Evolutionary conservation across 2,113 vertebrate species (phyloP).

Genomic region (Heliornis fulica): DNA sequence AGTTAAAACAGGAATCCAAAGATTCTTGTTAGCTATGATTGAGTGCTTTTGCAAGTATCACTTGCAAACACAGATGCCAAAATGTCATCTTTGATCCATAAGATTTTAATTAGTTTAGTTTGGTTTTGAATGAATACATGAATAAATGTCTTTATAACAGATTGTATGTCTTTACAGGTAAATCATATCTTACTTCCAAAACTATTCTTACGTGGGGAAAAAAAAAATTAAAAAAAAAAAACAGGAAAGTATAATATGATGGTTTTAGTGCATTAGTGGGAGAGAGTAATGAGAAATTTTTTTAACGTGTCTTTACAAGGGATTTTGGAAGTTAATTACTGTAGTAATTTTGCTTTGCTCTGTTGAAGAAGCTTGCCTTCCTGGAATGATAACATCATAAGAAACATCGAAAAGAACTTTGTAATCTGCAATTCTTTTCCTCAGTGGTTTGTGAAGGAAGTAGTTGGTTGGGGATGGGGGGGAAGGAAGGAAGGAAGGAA

Average conservation of each 20-base stretch:
- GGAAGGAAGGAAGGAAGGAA: not conserved
- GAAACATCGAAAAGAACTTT: conserved; percentile 31
- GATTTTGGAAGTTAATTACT: conserved; percentile 10
- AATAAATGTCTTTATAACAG: not conserved
- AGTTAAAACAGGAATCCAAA: not conserved
- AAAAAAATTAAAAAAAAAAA: not conserved
- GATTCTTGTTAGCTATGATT: not conserved
- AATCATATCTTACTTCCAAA: not conserved
- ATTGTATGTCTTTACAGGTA: not conserved
- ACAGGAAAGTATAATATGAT: not conserved
- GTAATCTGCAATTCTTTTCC: not conserved
- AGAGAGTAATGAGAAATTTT: not conserved
- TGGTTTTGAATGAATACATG: not conserved
- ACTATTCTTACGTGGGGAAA: not conserved
- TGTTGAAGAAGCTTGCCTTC: conserved; percentile 17
- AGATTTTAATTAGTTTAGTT: not conserved
- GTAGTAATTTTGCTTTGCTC: not conserved
- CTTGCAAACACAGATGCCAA: not conserved
- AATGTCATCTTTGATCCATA: not conserved
- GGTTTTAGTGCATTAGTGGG: not conserved
- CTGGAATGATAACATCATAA: conserved; percentile 45
- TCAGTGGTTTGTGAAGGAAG: conserved; percentile 43
- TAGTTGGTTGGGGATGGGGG: not conserved
- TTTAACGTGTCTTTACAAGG: not conserved
- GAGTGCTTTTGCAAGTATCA: not conserved